Evolutionary conservation across 2,797 vertebrate species (phyloP), one percentile per base, ranked within the genome.

Genomic region (Hylomyscus alleni): DNA sequence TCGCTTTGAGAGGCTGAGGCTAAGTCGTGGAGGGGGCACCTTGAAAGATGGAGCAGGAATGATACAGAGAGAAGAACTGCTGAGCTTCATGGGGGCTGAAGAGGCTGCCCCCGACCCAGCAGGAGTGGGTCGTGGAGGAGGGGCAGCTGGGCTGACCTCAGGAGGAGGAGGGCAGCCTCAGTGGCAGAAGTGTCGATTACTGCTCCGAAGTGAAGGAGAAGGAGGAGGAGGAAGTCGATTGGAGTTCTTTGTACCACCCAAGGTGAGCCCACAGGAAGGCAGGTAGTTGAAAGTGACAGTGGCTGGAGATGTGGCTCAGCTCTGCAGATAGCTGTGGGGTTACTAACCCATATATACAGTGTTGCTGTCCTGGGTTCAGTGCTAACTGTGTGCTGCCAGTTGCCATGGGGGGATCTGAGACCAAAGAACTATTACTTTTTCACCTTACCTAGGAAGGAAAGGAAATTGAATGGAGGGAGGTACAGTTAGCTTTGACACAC

Each of bases 171-270:
- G 98, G 60, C 99, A 99, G 65, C 65, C 65, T 34, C 65, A 67
- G 65, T 67, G 99, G 99, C 99, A 99, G 95, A 99, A 99, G 96
- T 99, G 99, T 97, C 99, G 99, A 1, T 98, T 99, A 77, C 99
- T 99, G 91, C 98, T 99, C 86, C 98, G 98, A 95, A 99, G 99
- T 19, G 99, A 99, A 34, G 98, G 97, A 0, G 98, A 99, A 94
- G 98, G 98, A 87, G 99, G 99, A 84, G 99, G 99, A 96, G 99
- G 99, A 90, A 99, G 99, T 98, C 99, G 99, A 91, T 95, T 99
- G 98, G 99, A 99, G 95, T 99, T 99, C 98, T 99, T 99, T 98
- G 99, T 99, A 91, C 99, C 99, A 14, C 99, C 99, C 6, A 99
- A 99, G 98, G 99, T 99, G 96, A 98, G 81, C 86, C 29, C 17